Evolutionary conservation across 2,113 vertebrate species (phyloP).

Genomic region (Dunckerocampus dactyliophorus): DNA sequence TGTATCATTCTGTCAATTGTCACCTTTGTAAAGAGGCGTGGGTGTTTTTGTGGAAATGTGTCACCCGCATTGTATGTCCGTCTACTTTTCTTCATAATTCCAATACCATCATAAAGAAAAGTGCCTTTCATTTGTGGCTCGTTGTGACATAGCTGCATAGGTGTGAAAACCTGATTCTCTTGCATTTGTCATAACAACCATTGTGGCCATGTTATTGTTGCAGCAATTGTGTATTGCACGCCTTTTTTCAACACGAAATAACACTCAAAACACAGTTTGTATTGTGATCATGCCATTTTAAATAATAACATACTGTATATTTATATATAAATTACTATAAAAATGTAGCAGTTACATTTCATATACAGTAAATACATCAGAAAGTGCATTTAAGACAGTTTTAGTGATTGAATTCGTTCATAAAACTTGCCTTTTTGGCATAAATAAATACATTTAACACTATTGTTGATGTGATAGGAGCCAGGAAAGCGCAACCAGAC

Average conservation of each 20-base stretch:
- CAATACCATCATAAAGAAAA: not conserved
- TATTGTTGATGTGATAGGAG: constrained; percentile 9
- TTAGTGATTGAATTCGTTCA: no score
- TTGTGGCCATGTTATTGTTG: not conserved
- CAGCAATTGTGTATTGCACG: not conserved
- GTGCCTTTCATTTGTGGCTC: not conserved
- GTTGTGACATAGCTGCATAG: not conserved
- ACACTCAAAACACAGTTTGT: not conserved
- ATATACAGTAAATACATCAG: no score
- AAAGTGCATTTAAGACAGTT: not conserved
- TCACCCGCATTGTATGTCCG: not conserved
- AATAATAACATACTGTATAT: no score
- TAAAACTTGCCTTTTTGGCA: not conserved
- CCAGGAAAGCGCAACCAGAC: constrained; percentile 13
- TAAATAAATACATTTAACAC: not conserved
- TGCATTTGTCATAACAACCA: not conserved
- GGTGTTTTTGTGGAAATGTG: not conserved
- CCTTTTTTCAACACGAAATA: not conserved
- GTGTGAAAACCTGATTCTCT: not conserved
- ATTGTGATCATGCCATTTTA: no score
- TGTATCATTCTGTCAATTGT: not conserved
- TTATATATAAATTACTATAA: no score
- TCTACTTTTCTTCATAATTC: no score
- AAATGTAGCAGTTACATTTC: no score
- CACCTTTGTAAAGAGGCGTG: not conserved